phyloP scores from a whole-genome alignment of 2,113 vertebrate genomes.

The Pelodiscus sinensis region DNA sequence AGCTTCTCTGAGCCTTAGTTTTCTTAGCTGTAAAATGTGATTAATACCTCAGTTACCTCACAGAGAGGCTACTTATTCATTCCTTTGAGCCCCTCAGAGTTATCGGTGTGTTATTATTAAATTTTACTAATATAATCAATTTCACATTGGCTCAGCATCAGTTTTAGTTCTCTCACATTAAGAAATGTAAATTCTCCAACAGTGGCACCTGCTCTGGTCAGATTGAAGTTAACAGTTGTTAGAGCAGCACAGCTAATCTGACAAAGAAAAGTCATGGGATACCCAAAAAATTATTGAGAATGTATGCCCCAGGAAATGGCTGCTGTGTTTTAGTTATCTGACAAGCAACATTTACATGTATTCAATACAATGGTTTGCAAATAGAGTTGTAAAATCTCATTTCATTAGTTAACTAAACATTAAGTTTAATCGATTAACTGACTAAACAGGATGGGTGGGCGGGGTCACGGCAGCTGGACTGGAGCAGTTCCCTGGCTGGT shows the following conservation, averaged over 20 bases:
- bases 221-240: background rate
- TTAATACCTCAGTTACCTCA: accelerated
- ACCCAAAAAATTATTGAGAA: slow-evolving; percentile 46
- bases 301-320: background rate
- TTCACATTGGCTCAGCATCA: background rate
- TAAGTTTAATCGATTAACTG: no score
- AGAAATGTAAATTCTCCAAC: background rate
- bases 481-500: no score
- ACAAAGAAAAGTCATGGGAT: slow-evolving; percentile 36
- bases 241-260: background rate
- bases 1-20: background rate
- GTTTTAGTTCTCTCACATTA: background rate
- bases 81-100: background rate
- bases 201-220: slow-evolving; percentile 12
- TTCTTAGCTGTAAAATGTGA: background rate
- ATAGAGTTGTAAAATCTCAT: no score
- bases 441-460: no score
- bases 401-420: no score
- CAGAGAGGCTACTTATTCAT: background rate
- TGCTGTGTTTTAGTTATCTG: slow-evolving; percentile 18
- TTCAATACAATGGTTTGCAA: background rate
- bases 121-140: slow-evolving; percentile 11
- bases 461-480: no score
- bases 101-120: background rate
- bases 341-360: slow-evolving; percentile 2